A percentile compares a stretch with the other conserved stretches of the same genome.
Evolutionary conservation across 1,140 invertebrate species (phyloP).

Genomic region (Varroa destructor): DNA sequence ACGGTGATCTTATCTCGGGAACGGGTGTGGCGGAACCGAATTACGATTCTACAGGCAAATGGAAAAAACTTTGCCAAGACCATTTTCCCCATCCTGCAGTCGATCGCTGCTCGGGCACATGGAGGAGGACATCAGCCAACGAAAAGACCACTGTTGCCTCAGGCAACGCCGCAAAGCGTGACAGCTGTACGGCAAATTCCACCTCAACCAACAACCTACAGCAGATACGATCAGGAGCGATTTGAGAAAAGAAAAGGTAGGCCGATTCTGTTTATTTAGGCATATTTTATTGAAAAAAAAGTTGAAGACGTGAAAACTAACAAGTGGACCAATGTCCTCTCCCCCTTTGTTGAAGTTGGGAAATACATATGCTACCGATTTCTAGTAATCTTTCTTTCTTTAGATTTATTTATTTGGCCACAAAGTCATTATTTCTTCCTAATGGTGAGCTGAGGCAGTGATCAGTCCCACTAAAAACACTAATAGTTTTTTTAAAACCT

Average conservation of each 20-base stretch:
- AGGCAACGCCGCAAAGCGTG: conserved; percentile 3
- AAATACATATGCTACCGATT: too few relatives aligned
- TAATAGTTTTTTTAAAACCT: background rate
- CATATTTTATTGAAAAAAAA: too few relatives aligned
- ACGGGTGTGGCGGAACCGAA: conserved; percentile 82
- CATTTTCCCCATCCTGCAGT: conserved; percentile 76
- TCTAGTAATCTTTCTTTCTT: too few relatives aligned
- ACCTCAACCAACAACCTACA: conserved; percentile 49
- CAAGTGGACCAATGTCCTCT: too few relatives aligned
- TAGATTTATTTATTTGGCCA: background rate
- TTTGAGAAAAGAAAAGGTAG: conserved; percentile 74
- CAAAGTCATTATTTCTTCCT: background rate
- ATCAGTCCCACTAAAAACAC: background rate
- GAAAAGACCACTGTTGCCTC: conserved; percentile 9
- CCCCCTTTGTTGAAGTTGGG: too few relatives aligned
- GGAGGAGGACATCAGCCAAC: conserved; percentile 45
- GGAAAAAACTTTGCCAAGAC: conserved; percentile 90
- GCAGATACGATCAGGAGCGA: conserved; percentile 95
- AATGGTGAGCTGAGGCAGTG: background rate
- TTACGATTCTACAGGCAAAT: conserved; percentile 83
- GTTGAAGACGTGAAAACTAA: too few relatives aligned
- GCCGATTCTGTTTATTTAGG: conserved; percentile 15
- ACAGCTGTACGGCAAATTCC: conserved; percentile 16
- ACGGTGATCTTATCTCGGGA: conserved; percentile 89
- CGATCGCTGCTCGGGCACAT: conserved; percentile 84